These are phyloP conservation scores for Sminthurinus signatus DNA, from an alignment of 1,140 invertebrate genomes.

Conservation along the genomic window DNA sequence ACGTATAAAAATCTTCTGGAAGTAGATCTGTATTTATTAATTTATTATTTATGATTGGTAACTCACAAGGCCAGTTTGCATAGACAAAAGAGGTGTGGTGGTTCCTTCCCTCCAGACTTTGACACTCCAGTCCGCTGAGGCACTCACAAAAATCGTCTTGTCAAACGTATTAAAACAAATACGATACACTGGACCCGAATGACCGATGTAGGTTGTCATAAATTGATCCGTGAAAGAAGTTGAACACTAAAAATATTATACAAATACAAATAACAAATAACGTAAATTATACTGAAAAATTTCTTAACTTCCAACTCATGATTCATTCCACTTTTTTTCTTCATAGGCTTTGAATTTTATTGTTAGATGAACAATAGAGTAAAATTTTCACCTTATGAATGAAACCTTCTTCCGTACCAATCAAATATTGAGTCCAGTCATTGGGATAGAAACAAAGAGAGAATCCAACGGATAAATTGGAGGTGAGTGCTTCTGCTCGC, in stretches of 20 bases:
- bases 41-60: background rate
- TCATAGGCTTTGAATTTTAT: too few species aligned
- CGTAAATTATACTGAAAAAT: too few species aligned
- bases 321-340: too few species aligned
- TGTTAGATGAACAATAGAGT: too few species aligned
- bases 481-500: slow-evolving; percentile 30
- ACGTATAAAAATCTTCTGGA: too few species aligned
- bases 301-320: too few species aligned
- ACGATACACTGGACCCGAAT: slow-evolving; percentile 51
- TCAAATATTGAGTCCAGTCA: slow-evolving; percentile 23
- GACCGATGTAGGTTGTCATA: slow-evolving; percentile 39
- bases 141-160: slow-evolving; percentile 51
- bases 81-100: slow-evolving; percentile 18
- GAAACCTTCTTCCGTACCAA: slow-evolving; percentile 40
- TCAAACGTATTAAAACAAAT: slow-evolving; percentile 52
- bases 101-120: slow-evolving; percentile 52
- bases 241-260: slow-evolving; percentile 25
- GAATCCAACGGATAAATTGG: slow-evolving; percentile 23
- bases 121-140: slow-evolving; percentile 53
- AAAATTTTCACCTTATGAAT: slow-evolving; percentile 30
- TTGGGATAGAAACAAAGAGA: slow-evolving; percentile 31
- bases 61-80: slow-evolving; percentile 35
- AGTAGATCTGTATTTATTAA: too few species aligned
- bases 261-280: slow-evolving; percentile 1
- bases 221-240: slow-evolving; percentile 34